Percentiles rank a stretch among this genome's conserved stretches.
Evolutionary conservation across 2,113 vertebrate genomes (phyloP).

Genomic region (Amia ocellicauda): DNA sequence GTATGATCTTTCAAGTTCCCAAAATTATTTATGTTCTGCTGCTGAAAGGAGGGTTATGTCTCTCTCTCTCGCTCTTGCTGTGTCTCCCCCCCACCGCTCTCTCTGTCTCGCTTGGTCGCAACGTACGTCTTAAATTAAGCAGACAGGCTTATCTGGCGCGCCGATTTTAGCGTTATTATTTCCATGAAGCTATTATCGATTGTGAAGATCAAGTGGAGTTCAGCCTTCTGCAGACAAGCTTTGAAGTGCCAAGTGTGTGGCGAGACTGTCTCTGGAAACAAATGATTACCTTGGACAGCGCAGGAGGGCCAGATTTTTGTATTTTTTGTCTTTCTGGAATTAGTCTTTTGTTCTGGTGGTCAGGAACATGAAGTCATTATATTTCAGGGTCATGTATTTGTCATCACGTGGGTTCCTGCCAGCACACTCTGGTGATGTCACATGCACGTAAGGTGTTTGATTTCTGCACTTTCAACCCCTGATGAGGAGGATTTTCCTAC

Average conservation of each 20-base stretch:
- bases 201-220: background rate
- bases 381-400: constrained; percentile 3
- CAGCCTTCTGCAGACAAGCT: background rate
- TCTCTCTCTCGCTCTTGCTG: background rate
- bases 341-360: background rate
- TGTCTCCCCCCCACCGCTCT: background rate
- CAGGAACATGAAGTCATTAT: constrained; percentile 10
- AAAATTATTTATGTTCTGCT: background rate
- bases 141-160: background rate
- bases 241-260: background rate
- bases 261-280: constrained; percentile 5
- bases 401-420: constrained; percentile 6
- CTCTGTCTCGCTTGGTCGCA: background rate
- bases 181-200: background rate
- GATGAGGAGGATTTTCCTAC: background rate
- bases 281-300: background rate
- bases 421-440: constrained; percentile 18
- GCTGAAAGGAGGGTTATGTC: background rate
- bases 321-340: background rate
- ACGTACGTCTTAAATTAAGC: background rate
- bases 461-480: constrained; percentile 18
- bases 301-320: background rate
- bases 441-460: background rate
- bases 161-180: background rate
- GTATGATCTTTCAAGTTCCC: background rate